These are phyloP conservation scores for Pogonophryne albipinna DNA, from an alignment of 2,797 vertebrate genomes.

Conservation along the genomic window DNA sequence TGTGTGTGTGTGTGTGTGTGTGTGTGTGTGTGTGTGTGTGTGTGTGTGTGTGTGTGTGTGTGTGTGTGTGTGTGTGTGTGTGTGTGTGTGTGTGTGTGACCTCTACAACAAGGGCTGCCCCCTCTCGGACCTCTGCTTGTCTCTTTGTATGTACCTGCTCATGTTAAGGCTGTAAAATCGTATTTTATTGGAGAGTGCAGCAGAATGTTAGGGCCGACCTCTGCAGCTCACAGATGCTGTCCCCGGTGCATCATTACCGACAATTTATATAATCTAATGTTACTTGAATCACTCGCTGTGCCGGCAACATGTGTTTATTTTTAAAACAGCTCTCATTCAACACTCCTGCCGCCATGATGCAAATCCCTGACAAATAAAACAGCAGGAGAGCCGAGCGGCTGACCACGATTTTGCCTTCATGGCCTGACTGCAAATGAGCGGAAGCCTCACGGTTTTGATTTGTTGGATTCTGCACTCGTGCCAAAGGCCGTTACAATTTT, in stretches of 20 bases:
- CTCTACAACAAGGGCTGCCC: slow-evolving; percentile 51
- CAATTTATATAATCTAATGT: slow-evolving; percentile 65
- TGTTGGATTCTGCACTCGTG: slow-evolving; percentile 51
- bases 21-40: slow-evolving; percentile 16
- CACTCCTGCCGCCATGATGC: background rate
- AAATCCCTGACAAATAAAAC: slow-evolving; percentile 36
- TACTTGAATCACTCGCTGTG: slow-evolving; percentile 40
- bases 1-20: slow-evolving; percentile 18
- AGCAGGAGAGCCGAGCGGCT: slow-evolving; percentile 41
- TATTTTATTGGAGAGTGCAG: slow-evolving; percentile 52
- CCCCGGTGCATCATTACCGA: slow-evolving; percentile 66
- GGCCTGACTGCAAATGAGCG: slow-evolving; percentile 56
- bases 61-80: slow-evolving; percentile 35
- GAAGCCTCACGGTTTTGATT: slow-evolving; percentile 53
- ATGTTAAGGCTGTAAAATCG: slow-evolving; percentile 67
- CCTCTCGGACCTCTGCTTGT: slow-evolving; percentile 65
- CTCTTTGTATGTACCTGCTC: slow-evolving; percentile 69
- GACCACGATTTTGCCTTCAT: slow-evolving; percentile 37
- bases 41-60: slow-evolving; percentile 33
- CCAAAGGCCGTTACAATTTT: slow-evolving; percentile 58
- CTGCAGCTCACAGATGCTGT: slow-evolving; percentile 48
- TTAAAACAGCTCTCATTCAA: slow-evolving; percentile 15
- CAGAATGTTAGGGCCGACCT: slow-evolving; percentile 57
- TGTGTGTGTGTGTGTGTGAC: slow-evolving; percentile 51
- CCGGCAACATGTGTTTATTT: slow-evolving; percentile 45